A percentile compares a stretch with the other conserved stretches of the same genome.
phyloP scores from a whole-genome alignment of 2,888 invertebrate species.

The Proisotoma minuta region DNA sequence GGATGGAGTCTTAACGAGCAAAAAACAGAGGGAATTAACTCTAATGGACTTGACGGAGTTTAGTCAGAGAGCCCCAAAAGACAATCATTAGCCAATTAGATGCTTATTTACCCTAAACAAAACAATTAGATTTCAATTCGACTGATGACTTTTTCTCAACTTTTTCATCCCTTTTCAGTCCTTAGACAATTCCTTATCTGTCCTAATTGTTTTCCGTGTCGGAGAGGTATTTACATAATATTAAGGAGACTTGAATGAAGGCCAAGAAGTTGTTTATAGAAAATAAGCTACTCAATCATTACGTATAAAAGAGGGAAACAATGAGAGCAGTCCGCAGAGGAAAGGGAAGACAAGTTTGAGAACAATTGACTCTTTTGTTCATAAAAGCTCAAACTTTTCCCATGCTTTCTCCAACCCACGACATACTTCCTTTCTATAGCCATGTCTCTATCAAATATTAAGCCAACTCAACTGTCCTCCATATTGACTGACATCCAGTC shows the following conservation, averaged over 20 bases:
- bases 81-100: conserved; percentile 5
- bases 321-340: conserved; percentile 1
- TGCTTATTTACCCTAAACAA: conserved; percentile 3
- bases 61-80: neutral
- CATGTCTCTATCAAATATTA: neutral
- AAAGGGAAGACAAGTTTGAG: conserved; percentile 9
- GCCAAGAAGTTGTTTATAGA: too few relatives aligned
- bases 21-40: conserved; percentile 3
- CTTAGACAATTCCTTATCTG: too few relatives aligned
- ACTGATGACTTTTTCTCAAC: neutral
- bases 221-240: too few relatives aligned
- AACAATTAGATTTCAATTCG: conserved; percentile 3
- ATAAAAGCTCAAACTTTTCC: conserved; percentile 1
- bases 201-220: too few relatives aligned
- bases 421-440: neutral
- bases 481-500: too few relatives aligned
- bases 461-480: too few relatives aligned
- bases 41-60: conserved; percentile 3
- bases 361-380: conserved; percentile 14
- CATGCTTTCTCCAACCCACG: neutral
- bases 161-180: neutral
- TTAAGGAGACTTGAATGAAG: too few relatives aligned
- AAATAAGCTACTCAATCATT: too few relatives aligned
- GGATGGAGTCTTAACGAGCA: neutral
- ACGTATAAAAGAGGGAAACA: conserved; percentile 1